Evolutionary conservation across 2,113 vertebrate genomes (phyloP).

Genomic region (Glaucomys volans): DNA sequence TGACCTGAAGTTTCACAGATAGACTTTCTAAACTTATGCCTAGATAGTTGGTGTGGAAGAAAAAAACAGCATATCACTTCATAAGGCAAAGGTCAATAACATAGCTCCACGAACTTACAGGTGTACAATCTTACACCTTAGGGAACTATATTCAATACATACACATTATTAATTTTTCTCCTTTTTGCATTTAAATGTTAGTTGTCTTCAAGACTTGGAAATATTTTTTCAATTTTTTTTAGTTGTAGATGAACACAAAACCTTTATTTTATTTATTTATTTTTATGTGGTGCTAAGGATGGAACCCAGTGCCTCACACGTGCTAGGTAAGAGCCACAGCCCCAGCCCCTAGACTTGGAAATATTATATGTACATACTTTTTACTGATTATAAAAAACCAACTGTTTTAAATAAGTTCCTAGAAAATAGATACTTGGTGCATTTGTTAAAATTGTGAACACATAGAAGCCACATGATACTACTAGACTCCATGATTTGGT

Average conservation of each 20-base stretch:
- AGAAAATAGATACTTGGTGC: neutral
- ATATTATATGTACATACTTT: neutral
- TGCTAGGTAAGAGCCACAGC: no score
- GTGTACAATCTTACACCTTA: neutral
- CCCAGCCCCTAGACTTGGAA: neutral
- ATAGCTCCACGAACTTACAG: neutral
- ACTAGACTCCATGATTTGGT: neutral
- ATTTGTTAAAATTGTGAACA: slow-evolving; percentile 41
- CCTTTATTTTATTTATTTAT: no score
- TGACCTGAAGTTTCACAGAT: slow-evolving; percentile 30
- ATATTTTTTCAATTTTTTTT: no score
- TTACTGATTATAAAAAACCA: neutral
- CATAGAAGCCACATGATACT: neutral
- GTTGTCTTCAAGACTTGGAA: neutral
- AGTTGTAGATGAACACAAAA: no score
- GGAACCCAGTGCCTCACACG: no score
- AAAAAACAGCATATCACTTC: neutral
- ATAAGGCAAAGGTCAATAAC: slow-evolving; percentile 65
- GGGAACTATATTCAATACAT: neutral
- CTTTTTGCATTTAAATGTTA: slow-evolving; percentile 8
- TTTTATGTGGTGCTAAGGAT: no score
- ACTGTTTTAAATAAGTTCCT: slow-evolving; percentile 17
- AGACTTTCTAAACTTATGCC: neutral
- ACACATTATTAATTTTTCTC: neutral
- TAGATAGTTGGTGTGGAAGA: neutral